Evolutionary conservation across 2,797 vertebrate genomes (phyloP), one percentile per base, ranked within the genome.

Genomic region (Myotis myotis): DNA sequence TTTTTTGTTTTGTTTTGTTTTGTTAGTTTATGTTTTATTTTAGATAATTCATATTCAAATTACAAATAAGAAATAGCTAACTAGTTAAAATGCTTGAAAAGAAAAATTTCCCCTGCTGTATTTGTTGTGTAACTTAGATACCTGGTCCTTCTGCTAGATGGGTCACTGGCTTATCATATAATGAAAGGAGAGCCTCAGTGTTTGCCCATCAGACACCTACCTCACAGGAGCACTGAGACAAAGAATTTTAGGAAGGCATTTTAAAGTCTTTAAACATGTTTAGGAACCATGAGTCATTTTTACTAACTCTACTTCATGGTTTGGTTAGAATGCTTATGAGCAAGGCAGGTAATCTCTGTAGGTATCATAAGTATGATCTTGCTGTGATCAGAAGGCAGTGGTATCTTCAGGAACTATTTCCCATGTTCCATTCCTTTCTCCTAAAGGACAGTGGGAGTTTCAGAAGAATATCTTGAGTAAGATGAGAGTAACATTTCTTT

Each of bases 121-220:
- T 82, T 88, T 86, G 28, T 78, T 75, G 30, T 80, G 20, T 87
- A 55, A 83, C 25, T 60, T 75, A 81, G 62, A 20, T 33, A 84
- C 89, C 91, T 81, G 41, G n/a, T 57, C 82, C 91, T 89, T 83
- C 25, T 49, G 62, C 83, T 36, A 13, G 75, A 70, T 80, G 75
- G 38, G 57, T 33, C 68, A n/a, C n/a, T 84, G 91, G 79, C 68
- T 93, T 41, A 19, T 66, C 64, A 5, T 53, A 11, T 38, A 76
- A 5, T 64, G 53, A 71, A 84, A 89, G 41, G n/a, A 81, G 80
- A 95, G 71, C 96, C 92, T 96, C 95, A 47, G 72, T 51, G 87
- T 96, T 86, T 83, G 55, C 87, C 93, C 79, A 70, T 80, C n/a
- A 95, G 93, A 97, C 91, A 93, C 96, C 96, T 97, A 97, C 97